Evolutionary conservation across 2,888 invertebrate genomes (phyloP), one percentile per base, ranked within the genome.

Genomic region (Fissipunctia ypsillon): DNA sequence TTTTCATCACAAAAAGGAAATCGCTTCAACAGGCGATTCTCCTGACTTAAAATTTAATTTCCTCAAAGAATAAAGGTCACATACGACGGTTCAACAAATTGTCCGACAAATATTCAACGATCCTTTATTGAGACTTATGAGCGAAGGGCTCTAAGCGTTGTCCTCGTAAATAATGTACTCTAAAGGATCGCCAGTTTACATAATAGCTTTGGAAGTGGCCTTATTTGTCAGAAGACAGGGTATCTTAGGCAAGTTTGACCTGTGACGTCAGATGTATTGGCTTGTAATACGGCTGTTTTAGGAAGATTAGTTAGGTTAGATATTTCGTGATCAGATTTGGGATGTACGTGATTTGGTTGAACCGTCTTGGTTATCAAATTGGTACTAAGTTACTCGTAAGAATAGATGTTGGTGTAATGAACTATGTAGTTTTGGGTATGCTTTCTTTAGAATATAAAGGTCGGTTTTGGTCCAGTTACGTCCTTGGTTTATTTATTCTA

Each of bases 161-260:
- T 72, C 73, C 71, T 72, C 73, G 80, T 82, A 82, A 85, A 80
- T 85, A 84, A 81, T 84, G 79, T 83, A 73, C 70, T 81, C 72
- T 71, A 69, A 79, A 83, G 83, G 84, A 82, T 78, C 68, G 75
- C 71, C 70, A 78, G 76, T 85, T 87, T 87, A 85, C 85, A 83
- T 85, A 86, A 87, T 86, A 78, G 84, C 71, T 71, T 81, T 69
- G 48, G 41, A 80, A 77, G 83, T 68, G 76, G 76, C 79, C 79
- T 78, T 85, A 82, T 85, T 85, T 85, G 80, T 80, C 73, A 79
- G 64, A 74, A 77, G 68, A 77, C 67, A 41, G 64, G 65, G 56
- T 79, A 73, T 70, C 54, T 76, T 64, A 56, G 48, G 25, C 68
- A n/a, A 67, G 70, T 68, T 80, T 80, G 80, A 84, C 78, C 83